Evolutionary conservation across 1,140 invertebrate species (phyloP).

Genomic region (Drosophila pallidifrons): DNA sequence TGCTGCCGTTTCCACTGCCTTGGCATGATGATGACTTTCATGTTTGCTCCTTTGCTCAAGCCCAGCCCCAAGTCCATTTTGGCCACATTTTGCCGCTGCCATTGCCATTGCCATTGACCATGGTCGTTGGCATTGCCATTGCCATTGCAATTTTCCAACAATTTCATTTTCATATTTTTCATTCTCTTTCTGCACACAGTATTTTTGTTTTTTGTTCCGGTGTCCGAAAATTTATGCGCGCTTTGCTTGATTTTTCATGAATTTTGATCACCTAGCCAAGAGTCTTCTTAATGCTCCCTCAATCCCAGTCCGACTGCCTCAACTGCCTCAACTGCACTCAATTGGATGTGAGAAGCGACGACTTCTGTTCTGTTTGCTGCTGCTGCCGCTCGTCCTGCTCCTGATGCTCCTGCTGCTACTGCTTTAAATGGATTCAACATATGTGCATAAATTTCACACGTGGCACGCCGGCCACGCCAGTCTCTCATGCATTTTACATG

Average conservation of each 20-base stretch:
- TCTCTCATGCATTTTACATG: constrained; percentile 75
- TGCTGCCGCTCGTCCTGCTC: not conserved
- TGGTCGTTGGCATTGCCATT: constrained; percentile 23
- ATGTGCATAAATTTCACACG: constrained; percentile 82
- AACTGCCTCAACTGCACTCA: constrained; percentile 8
- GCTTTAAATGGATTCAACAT: constrained; percentile 71
- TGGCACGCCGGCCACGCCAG: constrained; percentile 48
- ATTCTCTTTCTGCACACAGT: constrained; percentile 26
- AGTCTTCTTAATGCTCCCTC: constrained; percentile 23
- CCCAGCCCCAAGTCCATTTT: constrained; percentile 2
- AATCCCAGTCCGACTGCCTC: not conserved
- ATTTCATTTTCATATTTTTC: constrained; percentile 52
- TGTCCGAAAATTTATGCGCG: constrained; percentile 32
- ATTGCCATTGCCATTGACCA: constrained; percentile 32
- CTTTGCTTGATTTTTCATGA: constrained; percentile 54
- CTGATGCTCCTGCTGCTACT: not conserved
- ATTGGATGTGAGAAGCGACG: not conserved
- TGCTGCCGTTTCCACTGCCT: not conserved
- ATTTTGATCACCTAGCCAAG: constrained; percentile 50
- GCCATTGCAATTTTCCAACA: constrained; percentile 56
- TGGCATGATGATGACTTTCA: constrained; percentile 25
- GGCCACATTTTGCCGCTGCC: constrained; percentile 13
- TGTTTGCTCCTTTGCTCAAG: not conserved
- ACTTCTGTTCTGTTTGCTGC: not conserved
- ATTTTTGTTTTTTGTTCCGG: not conserved